Base-by-base conservation (phyloP, 1,140 invertebrate genomes). In the Drosophila mauritiana region DNA sequence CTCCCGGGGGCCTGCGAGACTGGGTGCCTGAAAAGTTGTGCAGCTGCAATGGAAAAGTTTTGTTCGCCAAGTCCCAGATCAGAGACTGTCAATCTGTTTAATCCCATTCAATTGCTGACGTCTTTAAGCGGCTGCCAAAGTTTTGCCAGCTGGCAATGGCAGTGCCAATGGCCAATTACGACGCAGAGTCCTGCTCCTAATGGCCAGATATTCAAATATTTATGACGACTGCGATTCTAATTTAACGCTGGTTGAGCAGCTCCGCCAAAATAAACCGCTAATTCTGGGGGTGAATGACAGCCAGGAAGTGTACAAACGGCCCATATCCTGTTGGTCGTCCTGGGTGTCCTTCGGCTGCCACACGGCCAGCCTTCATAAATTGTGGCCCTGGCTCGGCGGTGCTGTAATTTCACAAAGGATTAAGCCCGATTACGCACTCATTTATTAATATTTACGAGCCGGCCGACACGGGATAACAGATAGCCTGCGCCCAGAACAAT, bases 351-450 rank as follows among this genome's bases (percentile, higher is more conserved):
- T 73, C 31, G 45, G 37, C 49, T 34, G 31, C 31, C 31, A 31
- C 31, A 31, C 2, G 31, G 36, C 59, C 25, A 11, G 17, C 46
- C 62, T 70, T 56, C 63, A 70, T 80, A 80, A 88, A 83, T 86
- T 83, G 83, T 48, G 76, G 70, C 59, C 58, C 46, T 48, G 63
- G 56, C 76, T 20, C 17, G 17, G 51, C 12, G 54, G 59, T 57
- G 73, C 79, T 70, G 86, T 89, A 89, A 90, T 90, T 89, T 89
- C 58, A 84, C 84, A 89, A 89, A 89, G 84, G 84, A 89, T 89
- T 89, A 89, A 84, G 73, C 73, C 65, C 80, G 84, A 89, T 89
- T 89, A 89, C 77, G 77, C 80, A 78, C 73, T 89, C 85, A 89
- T 89, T 89, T 89, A 89, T 89, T 79, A 89, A 89, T 89, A 84